Evolutionary conservation across 2,888 invertebrate species (phyloP).

Genomic region (Drosophila paracracens): DNA sequence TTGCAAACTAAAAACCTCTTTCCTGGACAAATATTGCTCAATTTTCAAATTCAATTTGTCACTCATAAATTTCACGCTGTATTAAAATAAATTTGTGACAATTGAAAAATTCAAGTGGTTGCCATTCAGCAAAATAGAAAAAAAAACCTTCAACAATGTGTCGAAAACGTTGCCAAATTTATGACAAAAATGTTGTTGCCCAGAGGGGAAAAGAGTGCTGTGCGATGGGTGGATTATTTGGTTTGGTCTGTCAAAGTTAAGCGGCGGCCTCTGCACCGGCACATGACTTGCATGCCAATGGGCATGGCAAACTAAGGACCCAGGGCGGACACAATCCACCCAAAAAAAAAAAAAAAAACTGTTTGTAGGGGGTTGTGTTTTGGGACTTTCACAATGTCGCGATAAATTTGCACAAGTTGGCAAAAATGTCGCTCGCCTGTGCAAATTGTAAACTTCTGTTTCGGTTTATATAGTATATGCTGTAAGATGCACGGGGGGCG

Average conservation of each 20-base stretch:
- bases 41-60: slow-evolving; percentile 82
- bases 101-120: slow-evolving; percentile 74
- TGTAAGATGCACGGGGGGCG: slow-evolving; percentile 15
- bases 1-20: background rate
- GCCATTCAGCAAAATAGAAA: slow-evolving; percentile 18
- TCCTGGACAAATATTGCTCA: slow-evolving; percentile 63
- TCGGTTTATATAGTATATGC: slow-evolving; percentile 24
- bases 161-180: slow-evolving; percentile 75
- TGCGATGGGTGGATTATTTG: slow-evolving; percentile 45
- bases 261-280: slow-evolving; percentile 80
- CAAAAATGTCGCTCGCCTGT: slow-evolving; percentile 55
- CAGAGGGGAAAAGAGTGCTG: slow-evolving; percentile 22
- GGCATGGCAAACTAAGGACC: slow-evolving; percentile 36
- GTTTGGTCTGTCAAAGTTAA: slow-evolving; percentile 80
- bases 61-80: slow-evolving; percentile 82
- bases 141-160: slow-evolving; percentile 46
- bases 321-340: slow-evolving; percentile 28
- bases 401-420: slow-evolving; percentile 81
- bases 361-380: slow-evolving; percentile 20
- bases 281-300: slow-evolving; percentile 82
- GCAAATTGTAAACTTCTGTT: slow-evolving; percentile 75
- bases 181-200: slow-evolving; percentile 60
- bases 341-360: background rate
- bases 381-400: slow-evolving; percentile 73
- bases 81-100: slow-evolving; percentile 81